Evolutionary conservation across 2,888 invertebrate species (phyloP), one percentile per base, ranked within the genome.

Genomic region (Heliconius hortense): DNA sequence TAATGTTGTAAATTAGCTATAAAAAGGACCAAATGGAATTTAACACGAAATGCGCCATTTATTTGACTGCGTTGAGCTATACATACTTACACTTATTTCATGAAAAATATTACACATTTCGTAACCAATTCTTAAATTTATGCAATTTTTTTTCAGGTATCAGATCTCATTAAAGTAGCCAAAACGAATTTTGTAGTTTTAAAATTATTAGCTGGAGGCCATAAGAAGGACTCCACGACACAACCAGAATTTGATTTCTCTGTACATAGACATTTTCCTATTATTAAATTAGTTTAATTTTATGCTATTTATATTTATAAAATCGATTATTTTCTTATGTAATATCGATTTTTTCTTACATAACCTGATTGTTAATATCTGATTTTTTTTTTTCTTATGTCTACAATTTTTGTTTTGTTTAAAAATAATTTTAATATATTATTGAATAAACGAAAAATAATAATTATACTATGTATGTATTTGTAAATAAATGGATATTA

Each of bases 121-220:
- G 1, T 43, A 43, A 43, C 13, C 7, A 53, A 53, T 53, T 1
- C 7, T 53, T 53, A 21, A 21, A 53, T 53, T 53, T 21, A n/a
- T 56, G 53, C n/a, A 56, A n/a, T 56, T 24, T 66, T n/a, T 71
- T 35, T 77, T 26, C 92, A 97, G 96, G 95, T 97, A 77, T 93
- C 95, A 43, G 97, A 97, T 86, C 95, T 99, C 80, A 94, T 98
- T 71, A 98, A 97, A 91, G 97, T 99, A 80, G 96, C 97, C 62
- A 99, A 99, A 95, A 98, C 98, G 0, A 99, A 99, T 94, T 98
- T 98, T 88, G 97, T 99, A 81, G 99, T 99, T 21, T 95, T 98
- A 90, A 98, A 98, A 90, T 94, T 99, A 77, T 91, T 99, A 79
- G 97, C 98, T 0, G 98, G 97, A 78, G 99, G 99, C 13, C 98